Percentiles rank a stretch among this genome's conserved stretches.
Conservation (phyloP, 1,140 invertebrate genomes). For the Reticulitermes speratus region DNA sequence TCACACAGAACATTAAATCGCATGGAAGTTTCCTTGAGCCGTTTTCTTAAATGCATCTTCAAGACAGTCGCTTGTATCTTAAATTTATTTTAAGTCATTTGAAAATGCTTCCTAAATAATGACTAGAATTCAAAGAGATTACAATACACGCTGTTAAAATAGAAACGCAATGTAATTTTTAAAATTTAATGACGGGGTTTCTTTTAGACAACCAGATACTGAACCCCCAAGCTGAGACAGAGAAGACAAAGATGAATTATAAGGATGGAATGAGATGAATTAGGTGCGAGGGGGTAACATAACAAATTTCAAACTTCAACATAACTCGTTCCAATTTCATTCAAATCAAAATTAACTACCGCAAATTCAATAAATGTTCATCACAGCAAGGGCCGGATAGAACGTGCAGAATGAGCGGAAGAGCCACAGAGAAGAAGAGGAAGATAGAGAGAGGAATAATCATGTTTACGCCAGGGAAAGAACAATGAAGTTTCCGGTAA, state of each 20-base stretch:
- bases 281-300: background rate
- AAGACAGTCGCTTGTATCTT: too few relatives aligned
- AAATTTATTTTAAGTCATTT: too few relatives aligned
- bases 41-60: too few relatives aligned
- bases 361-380: constrained; percentile 13
- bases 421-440: background rate
- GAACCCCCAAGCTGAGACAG: background rate
- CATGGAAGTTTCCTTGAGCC: too few relatives aligned
- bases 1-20: too few relatives aligned
- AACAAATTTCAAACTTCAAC: constrained; percentile 15
- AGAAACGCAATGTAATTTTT: too few relatives aligned
- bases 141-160: too few relatives aligned
- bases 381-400: background rate
- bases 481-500: background rate
- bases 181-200: too few relatives aligned
- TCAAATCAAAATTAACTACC: constrained; percentile 17
- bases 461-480: background rate
- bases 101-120: too few relatives aligned
- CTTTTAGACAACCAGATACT: too few relatives aligned
- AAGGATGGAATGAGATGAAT: background rate
- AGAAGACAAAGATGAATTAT: background rate
- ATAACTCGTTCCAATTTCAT: background rate
- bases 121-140: too few relatives aligned
- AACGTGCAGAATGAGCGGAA: background rate
- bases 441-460: background rate